These are phyloP conservation scores for Acyrthosiphon pisum DNA, from an alignment of 1,140 invertebrate species.

Conservation along the genomic window DNA sequence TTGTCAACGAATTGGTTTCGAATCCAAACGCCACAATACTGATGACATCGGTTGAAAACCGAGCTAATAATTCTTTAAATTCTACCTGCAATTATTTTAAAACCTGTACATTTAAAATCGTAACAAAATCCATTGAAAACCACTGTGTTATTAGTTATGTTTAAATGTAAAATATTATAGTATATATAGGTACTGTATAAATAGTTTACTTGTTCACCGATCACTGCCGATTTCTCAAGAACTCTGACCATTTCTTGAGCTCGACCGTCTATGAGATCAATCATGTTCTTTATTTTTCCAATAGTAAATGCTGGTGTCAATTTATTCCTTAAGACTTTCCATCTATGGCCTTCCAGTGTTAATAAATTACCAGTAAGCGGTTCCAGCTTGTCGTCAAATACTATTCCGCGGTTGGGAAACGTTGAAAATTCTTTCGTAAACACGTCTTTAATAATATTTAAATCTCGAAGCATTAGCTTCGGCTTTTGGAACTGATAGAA, in stretches of 20 bases:
- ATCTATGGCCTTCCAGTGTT: constrained; percentile 62
- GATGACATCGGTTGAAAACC: constrained; percentile 61
- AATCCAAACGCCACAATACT: constrained; percentile 61
- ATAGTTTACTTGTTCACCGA: constrained; percentile 58
- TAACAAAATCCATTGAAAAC: neutral
- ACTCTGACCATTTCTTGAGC: constrained; percentile 60
- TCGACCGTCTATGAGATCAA: constrained; percentile 63
- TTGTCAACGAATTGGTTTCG: constrained; percentile 62
- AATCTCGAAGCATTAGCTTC: constrained; percentile 63
- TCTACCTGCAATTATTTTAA: constrained; percentile 7
- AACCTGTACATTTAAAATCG: neutral
- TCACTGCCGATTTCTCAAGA: constrained; percentile 56
- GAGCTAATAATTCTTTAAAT: constrained; percentile 49
- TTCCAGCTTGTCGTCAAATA: constrained; percentile 65
- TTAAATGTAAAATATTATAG: neutral
- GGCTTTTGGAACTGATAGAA: constrained; percentile 61
- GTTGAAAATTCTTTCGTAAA: constrained; percentile 66
- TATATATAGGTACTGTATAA: neutral
- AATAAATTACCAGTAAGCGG: constrained; percentile 67
- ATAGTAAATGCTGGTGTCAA: constrained; percentile 66
- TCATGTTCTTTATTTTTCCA: constrained; percentile 66
- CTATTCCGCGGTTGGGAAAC: constrained; percentile 64
- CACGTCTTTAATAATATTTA: constrained; percentile 65
- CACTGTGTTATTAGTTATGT: neutral
- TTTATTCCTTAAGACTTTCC: constrained; percentile 60